phyloP scores from a whole-genome alignment of 2,113 vertebrate genomes.

The Sapajus apella region DNA sequence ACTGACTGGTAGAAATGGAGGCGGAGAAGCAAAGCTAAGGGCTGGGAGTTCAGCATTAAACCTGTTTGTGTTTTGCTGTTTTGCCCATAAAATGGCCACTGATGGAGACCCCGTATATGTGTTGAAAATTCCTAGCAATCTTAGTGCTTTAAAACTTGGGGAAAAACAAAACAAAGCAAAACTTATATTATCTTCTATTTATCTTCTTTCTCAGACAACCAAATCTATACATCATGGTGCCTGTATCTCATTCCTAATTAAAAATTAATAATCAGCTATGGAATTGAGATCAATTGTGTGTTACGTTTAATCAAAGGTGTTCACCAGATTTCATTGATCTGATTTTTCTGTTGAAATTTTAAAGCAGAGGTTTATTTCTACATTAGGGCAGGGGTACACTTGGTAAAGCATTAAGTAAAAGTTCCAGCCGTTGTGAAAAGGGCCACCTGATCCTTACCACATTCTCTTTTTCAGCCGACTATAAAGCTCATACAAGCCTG shows the following conservation, averaged over 20 bases:
- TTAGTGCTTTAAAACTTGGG: not conserved
- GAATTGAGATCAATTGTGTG: not conserved
- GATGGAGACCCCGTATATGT: not conserved
- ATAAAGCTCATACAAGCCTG: not conserved
- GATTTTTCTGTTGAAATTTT: not conserved
- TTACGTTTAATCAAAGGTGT: not conserved
- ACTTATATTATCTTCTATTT: not conserved
- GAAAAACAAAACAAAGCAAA: not conserved
- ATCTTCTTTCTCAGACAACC: not conserved
- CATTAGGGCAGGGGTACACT: rapidly evolving
- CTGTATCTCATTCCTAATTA: not conserved
- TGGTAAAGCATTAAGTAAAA: not conserved
- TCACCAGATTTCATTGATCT: not conserved
- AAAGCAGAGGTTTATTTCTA: not conserved
- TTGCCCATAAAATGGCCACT: not conserved
- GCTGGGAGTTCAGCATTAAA: not conserved
- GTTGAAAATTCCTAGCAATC: not conserved
- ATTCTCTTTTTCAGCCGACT: not conserved
- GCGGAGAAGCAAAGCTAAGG: not conserved
- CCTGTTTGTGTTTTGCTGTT: not conserved
- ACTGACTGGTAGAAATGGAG: not conserved
- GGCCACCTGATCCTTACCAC: not conserved
- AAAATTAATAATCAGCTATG: not conserved
- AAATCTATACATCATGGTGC: rapidly evolving
- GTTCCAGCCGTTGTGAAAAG: not conserved